Conservation (phyloP, 2,113 vertebrate species). For the Apodemus speciosus region DNA sequence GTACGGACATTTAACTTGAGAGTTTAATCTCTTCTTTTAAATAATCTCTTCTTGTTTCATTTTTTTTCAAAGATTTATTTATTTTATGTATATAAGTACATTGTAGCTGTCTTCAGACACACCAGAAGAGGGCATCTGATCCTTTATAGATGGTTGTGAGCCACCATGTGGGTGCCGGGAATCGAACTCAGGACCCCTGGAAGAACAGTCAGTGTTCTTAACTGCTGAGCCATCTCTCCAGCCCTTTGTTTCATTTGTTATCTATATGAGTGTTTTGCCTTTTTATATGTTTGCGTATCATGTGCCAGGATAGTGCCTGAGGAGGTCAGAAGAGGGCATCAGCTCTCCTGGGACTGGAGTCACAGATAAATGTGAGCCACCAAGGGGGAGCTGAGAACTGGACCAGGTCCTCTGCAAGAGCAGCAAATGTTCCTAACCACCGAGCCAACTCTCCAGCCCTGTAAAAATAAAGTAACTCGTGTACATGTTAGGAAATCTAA, state of each 20-base stretch:
- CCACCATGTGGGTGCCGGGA: too few relatives aligned
- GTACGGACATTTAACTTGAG: not conserved
- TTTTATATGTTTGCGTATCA: not conserved
- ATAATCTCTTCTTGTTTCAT: not conserved
- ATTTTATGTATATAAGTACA: too few relatives aligned
- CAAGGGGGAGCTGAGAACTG: too few relatives aligned
- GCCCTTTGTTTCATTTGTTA: too few relatives aligned
- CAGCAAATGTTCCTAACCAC: not conserved
- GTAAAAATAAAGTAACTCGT: not conserved
- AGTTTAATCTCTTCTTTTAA: not conserved
- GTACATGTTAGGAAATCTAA: not conserved
- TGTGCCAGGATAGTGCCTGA: not conserved
- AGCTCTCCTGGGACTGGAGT: not conserved
- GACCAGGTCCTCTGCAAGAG: not conserved
- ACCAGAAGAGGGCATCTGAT: too few relatives aligned
- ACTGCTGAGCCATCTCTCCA: too few relatives aligned
- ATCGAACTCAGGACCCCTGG: too few relatives aligned
- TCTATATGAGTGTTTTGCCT: not conserved
- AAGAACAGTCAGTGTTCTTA: too few relatives aligned
- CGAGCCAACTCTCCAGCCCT: not conserved
- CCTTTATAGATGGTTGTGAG: too few relatives aligned
- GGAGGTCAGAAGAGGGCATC: not conserved
- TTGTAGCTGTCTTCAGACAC: too few relatives aligned
- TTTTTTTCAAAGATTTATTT: not conserved
- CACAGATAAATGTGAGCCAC: not conserved